Evolutionary conservation across 2,888 invertebrate genomes (phyloP).

Genomic region (Rhagonycha fulva): DNA sequence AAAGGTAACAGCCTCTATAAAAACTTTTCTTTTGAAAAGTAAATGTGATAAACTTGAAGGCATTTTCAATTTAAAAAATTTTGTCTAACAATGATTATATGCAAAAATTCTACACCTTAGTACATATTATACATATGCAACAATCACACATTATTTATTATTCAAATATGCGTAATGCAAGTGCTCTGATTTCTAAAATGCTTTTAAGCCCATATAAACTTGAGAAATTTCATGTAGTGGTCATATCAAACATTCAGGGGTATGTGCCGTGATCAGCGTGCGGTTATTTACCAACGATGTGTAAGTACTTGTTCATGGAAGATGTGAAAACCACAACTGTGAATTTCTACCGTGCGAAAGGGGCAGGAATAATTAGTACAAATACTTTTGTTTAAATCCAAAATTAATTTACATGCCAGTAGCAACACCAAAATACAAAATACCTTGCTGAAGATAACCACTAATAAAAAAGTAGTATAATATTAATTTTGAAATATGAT

Average conservation of each 20-base stretch:
- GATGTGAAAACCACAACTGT: conserved; percentile 13
- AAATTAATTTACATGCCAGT: not conserved
- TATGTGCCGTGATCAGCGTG: conserved; percentile 15
- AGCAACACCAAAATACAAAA: not conserved
- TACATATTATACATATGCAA: too few species aligned
- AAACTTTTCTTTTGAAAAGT: not conserved
- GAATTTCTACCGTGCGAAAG: not conserved
- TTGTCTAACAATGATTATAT: not conserved
- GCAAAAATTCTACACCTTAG: too few species aligned
- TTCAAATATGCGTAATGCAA: not conserved
- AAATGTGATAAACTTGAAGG: not conserved
- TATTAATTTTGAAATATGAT: not conserved
- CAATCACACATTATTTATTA: not conserved
- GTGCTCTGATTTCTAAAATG: not conserved
- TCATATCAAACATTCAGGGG: conserved; percentile 27
- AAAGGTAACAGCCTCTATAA: not conserved
- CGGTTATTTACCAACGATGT: conserved; percentile 8
- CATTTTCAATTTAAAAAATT: not conserved
- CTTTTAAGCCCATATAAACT: not conserved
- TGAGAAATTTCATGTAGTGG: conserved; percentile 7
- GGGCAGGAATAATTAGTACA: not conserved
- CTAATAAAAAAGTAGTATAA: not conserved
- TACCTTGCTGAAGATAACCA: not conserved
- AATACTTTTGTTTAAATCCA: not conserved
- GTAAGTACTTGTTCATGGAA: conserved; percentile 8